Evolutionary conservation across 2,113 vertebrate genomes (phyloP).

Genomic region (Erythrolamprus reginae): DNA sequence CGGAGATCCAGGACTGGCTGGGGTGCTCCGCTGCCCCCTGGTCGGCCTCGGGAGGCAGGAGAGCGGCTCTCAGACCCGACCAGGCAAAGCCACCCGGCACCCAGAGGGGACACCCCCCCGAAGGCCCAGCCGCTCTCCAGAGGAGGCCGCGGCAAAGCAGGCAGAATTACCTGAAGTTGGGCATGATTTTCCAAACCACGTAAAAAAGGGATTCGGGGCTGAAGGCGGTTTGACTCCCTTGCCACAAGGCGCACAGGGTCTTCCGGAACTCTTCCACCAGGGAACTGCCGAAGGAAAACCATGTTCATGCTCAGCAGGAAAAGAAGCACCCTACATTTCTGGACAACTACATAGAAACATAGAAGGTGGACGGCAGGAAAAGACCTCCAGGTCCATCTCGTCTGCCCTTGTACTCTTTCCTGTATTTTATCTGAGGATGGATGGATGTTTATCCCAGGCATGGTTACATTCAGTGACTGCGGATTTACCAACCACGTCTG

Average conservation of each 20-base stretch:
- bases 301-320: background rate
- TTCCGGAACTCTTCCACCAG: slow-evolving; percentile 98
- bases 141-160: background rate
- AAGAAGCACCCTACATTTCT: background rate
- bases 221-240: slow-evolving; percentile 92
- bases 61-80: background rate
- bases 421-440: too few species aligned
- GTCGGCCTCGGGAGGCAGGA: background rate
- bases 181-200: slow-evolving; percentile 99
- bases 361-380: too few species aligned
- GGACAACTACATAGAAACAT: too few species aligned
- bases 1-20: background rate
- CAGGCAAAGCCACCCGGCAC: background rate
- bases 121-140: background rate
- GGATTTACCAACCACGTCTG: too few species aligned
- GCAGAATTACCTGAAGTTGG: slow-evolving; percentile 89
- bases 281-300: slow-evolving; percentile 72
- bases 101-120: accelerated
- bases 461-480: too few species aligned
- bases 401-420: too few species aligned
- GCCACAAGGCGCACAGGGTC: slow-evolving; percentile 95
- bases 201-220: slow-evolving; percentile 97
- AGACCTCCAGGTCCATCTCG: too few species aligned
- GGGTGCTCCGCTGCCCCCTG: background rate
- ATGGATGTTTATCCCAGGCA: too few species aligned